Evolutionary conservation across 2,113 vertebrate genomes (phyloP).

Genomic region (Pongo pygmaeus): DNA sequence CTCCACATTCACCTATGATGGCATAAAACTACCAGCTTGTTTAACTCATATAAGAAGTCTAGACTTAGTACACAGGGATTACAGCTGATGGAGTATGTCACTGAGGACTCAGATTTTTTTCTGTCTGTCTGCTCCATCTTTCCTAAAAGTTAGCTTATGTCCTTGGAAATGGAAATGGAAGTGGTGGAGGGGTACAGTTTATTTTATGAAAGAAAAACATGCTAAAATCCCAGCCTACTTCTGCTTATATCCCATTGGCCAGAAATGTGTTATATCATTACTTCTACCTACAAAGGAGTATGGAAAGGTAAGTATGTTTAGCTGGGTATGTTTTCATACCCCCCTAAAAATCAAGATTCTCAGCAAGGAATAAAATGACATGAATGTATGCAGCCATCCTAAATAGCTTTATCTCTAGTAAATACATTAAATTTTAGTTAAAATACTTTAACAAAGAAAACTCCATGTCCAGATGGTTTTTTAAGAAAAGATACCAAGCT

Average conservation of each 20-base stretch:
- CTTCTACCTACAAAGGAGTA: neutral
- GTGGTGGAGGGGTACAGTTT: neutral
- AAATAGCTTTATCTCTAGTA: neutral
- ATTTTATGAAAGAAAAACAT: neutral
- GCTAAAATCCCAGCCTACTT: neutral
- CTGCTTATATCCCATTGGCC: neutral
- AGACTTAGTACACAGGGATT: neutral
- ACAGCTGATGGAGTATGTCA: neutral
- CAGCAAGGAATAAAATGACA: neutral
- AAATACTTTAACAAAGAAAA: neutral
- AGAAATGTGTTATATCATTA: neutral
- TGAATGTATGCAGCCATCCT: neutral
- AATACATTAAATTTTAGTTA: neutral
- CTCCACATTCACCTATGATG: neutral
- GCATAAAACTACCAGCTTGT: too few species aligned
- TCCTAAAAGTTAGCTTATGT: neutral
- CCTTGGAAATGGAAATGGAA: neutral
- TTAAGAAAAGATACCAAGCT: neutral
- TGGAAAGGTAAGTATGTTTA: neutral
- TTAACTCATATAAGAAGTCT: neutral
- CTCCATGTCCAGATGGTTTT: neutral
- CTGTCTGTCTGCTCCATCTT: neutral
- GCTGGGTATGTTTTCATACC: neutral
- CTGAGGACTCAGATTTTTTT: neutral
- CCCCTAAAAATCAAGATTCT: neutral